Evolutionary conservation across 1,140 invertebrate genomes (phyloP), one percentile per base, ranked within the genome.

Genomic region (Drosophila mauritiana): DNA sequence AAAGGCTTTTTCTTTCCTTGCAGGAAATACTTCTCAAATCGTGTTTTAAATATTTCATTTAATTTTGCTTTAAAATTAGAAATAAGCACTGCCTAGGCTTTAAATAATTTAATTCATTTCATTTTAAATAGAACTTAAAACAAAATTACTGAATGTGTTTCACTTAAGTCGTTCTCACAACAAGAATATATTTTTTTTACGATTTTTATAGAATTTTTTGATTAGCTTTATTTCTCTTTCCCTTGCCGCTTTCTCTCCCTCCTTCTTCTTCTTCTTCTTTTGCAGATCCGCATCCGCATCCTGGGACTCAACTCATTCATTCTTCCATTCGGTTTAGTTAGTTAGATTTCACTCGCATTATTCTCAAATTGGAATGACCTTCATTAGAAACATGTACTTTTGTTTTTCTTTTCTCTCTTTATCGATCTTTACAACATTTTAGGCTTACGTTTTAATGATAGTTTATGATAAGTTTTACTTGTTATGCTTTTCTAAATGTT

Each of bases 371-470:
- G 84, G 84, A 89, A 89, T 89, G 84, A 89, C 84, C 84, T 89
- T 89, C 82, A 89, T 89, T 89, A 89, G 84, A 89, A 89, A 89
- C 84, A 84, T 89, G 84, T 89, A 89, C 84, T 88, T 88, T 85
- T 84, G 69, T 57, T 61, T 79, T 78, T 62, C 55, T 52, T 58
- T 73, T 52, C 54, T 70, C 56, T 74, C 52, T 48, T 70, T 57
- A 59, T 68, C 53, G 76, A 79, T 77, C 67, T 80, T 88, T 79
- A 82, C 82, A 85, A 78, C 68, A 56, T 77, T 64, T 68, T 80
- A 74, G 73, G 59, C 73, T 78, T 75, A 65, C 36, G 45, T 40
- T 75, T 75, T 73, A 56, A 52, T 75, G 40, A 75, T 73, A 68
- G 46, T 68, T 68, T 76, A 74, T 65, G 53, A 40, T 63, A 63